phyloP scores from a whole-genome alignment of 2,888 invertebrate genomes.

The Drosophila austrosaltans region DNA sequence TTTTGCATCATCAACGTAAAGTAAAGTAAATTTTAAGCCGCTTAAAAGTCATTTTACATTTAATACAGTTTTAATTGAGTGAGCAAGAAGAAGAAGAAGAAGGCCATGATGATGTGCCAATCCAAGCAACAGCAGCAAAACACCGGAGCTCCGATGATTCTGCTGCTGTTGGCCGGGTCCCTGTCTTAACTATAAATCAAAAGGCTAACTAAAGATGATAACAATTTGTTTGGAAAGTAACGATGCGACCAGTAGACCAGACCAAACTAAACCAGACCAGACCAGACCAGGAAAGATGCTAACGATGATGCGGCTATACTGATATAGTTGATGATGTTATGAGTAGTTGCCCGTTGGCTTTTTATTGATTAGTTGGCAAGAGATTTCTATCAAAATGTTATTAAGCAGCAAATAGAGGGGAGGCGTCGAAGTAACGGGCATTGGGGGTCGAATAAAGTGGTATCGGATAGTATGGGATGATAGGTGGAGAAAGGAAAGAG shows the following conservation, averaged over 20 bases:
- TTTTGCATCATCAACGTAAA: background rate
- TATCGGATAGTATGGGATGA: slow-evolving; percentile 27
- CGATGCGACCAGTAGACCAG: slow-evolving; percentile 1
- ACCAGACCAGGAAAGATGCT: slow-evolving; percentile 14
- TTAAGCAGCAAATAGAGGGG: slow-evolving; percentile 36
- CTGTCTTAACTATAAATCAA: slow-evolving; percentile 42
- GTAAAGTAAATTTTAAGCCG: slow-evolving; percentile 34
- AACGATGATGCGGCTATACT: slow-evolving; percentile 23
- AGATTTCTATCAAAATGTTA: slow-evolving; percentile 63
- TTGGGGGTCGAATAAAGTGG: too few relatives aligned
- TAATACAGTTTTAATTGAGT: slow-evolving; percentile 75
- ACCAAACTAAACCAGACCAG: too few relatives aligned
- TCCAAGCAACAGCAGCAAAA: too few relatives aligned
- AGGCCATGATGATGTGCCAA: slow-evolving; percentile 5
- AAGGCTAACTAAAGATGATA: slow-evolving; percentile 70
- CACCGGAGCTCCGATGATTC: background rate
- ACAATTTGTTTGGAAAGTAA: slow-evolving; percentile 49
- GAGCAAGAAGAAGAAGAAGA: slow-evolving; percentile 24
- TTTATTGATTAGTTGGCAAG: slow-evolving; percentile 69
- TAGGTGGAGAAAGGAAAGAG: slow-evolving; percentile 3
- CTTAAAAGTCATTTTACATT: slow-evolving; percentile 68
- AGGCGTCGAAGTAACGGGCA: slow-evolving; percentile 3
- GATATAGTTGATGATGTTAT: slow-evolving; percentile 20
- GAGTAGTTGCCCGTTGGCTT: slow-evolving; percentile 54
- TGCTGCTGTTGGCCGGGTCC: background rate